Percentiles rank a stretch among this genome's conserved stretches.
These are phyloP conservation scores for Lochmaea crataegi DNA, from an alignment of 2,888 invertebrate genomes.

Conservation along the genomic window DNA sequence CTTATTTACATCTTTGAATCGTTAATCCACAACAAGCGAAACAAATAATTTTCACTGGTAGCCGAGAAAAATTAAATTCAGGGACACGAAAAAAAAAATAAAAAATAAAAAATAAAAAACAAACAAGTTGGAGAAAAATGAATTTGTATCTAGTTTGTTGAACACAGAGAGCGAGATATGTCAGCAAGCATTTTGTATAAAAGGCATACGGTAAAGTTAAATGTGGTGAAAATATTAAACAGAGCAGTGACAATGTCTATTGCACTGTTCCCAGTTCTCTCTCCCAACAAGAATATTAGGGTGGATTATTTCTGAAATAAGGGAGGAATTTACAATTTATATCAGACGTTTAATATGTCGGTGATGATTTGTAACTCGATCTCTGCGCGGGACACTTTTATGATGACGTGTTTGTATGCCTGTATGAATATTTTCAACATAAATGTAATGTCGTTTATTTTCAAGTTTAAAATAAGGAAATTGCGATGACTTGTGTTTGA, in stretches of 20 bases:
- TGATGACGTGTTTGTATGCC: slow-evolving; percentile 38
- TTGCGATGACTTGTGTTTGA: slow-evolving; percentile 5
- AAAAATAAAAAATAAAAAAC: too few relatives aligned
- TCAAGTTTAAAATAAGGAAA: slow-evolving; percentile 26
- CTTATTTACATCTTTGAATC: slow-evolving; percentile 43
- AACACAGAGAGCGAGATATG: slow-evolving; percentile 57
- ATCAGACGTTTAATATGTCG: slow-evolving; percentile 44
- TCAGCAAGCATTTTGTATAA: slow-evolving; percentile 55
- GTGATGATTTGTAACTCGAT: slow-evolving; percentile 44
- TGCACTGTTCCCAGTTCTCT: slow-evolving; percentile 52
- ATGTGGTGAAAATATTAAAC: slow-evolving; percentile 63
- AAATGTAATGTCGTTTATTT: slow-evolving; percentile 32
- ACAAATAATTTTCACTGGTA: background rate
- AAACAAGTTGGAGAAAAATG: slow-evolving; percentile 37
- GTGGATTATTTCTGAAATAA: slow-evolving; percentile 48
- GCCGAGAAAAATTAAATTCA: slow-evolving; percentile 6
- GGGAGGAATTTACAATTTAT: slow-evolving; percentile 49
- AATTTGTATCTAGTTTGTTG: slow-evolving; percentile 55
- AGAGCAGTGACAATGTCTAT: slow-evolving; percentile 60
- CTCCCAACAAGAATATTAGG: slow-evolving; percentile 49
- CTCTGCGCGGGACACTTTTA: slow-evolving; percentile 42
- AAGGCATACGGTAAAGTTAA: slow-evolving; percentile 60
- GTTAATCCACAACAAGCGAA: slow-evolving; percentile 18
- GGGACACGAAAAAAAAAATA: slow-evolving; percentile 17
- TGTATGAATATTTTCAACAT: slow-evolving; percentile 38